These are phyloP conservation scores for Lycodopsis pacificus DNA, from an alignment of 2,797 vertebrate genomes.

Conservation along the genomic window DNA sequence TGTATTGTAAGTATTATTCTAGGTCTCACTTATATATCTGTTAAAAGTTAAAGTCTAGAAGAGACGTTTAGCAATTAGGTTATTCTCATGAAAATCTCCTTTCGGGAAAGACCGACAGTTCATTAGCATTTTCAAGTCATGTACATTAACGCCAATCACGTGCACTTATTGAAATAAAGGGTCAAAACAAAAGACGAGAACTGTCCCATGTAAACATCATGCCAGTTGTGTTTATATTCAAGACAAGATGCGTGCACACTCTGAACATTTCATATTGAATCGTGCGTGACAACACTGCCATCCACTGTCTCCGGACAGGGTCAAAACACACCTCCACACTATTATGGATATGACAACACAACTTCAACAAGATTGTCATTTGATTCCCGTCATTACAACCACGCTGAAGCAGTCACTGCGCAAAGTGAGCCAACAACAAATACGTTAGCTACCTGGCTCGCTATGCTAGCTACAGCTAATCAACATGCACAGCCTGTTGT, in stretches of 20 bases:
- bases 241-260: neutral
- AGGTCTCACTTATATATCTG: neutral
- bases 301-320: neutral
- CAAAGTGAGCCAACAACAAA: slow-evolving; percentile 41
- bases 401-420: slow-evolving; percentile 6
- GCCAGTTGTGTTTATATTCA: neutral
- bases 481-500: slow-evolving; percentile 80
- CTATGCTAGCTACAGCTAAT: slow-evolving; percentile 74
- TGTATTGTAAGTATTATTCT: neutral
- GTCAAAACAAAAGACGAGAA: neutral
- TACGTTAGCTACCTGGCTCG: slow-evolving; percentile 54
- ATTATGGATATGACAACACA: neutral
- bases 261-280: slow-evolving; percentile 14
- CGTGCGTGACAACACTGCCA: slow-evolving; percentile 33
- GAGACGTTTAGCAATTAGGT: neutral
- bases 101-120: neutral
- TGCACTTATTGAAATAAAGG: neutral
- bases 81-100: neutral
- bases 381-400: neutral
- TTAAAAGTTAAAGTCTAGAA: neutral
- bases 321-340: slow-evolving; percentile 6
- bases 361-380: slow-evolving; percentile 16
- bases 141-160: neutral
- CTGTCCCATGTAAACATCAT: slow-evolving; percentile 31
- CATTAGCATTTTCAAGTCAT: neutral